Evolutionary conservation across 2,797 vertebrate genomes (phyloP).

Genomic region (Eidolon dupreanum): DNA sequence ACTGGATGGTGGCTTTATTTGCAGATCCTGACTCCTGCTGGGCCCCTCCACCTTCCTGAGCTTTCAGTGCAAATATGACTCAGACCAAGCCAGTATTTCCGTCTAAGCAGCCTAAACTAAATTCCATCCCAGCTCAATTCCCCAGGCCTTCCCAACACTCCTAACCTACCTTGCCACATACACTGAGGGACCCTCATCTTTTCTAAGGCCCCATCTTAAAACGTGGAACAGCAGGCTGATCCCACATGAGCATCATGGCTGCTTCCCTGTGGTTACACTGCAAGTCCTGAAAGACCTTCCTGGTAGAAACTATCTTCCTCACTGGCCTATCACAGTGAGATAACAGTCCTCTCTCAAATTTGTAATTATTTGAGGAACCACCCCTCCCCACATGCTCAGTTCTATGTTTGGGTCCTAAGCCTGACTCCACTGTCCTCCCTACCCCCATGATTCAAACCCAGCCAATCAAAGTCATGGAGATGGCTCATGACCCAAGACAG

Average conservation of each 20-base stretch:
- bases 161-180: not conserved
- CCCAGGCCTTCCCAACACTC: not conserved
- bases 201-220: not conserved
- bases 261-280: not conserved
- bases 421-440: not conserved
- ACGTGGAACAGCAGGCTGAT: not conserved
- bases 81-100: conserved; percentile 18
- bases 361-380: not conserved
- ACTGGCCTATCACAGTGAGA: not conserved
- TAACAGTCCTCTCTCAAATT: not conserved
- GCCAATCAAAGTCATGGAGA: not conserved
- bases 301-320: not conserved
- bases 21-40: conserved; percentile 65
- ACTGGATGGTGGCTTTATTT: conserved; percentile 61
- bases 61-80: conserved; percentile 42
- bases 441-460: not conserved
- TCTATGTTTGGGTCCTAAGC: not conserved
- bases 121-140: not conserved
- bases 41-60: conserved; percentile 53
- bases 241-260: not conserved
- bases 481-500: not conserved
- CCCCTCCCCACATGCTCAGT: not conserved
- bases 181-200: not conserved
- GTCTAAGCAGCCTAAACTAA: conserved; percentile 12
- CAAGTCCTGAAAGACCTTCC: not conserved